Evolutionary conservation across 2,113 vertebrate species (phyloP).

Genomic region (Corydoras sp.): DNA sequence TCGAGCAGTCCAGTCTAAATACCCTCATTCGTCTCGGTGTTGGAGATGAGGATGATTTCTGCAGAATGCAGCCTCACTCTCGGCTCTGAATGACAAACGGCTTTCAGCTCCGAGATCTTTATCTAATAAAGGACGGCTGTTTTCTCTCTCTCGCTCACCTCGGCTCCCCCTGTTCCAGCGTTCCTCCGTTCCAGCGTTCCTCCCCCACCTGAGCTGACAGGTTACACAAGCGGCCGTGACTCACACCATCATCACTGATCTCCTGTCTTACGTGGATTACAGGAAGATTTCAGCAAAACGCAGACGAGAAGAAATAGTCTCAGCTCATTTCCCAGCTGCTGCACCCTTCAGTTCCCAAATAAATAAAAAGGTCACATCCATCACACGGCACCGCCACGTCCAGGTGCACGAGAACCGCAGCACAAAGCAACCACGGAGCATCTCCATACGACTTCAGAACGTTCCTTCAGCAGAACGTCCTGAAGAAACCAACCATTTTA

Average conservation of each 20-base stretch:
- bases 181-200: not conserved
- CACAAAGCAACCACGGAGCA: no score
- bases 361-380: no score
- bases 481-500: no score
- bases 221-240: slow-evolving; percentile 35
- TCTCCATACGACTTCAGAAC: no score
- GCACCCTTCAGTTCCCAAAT: not conserved
- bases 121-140: slow-evolving; percentile 32
- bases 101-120: slow-evolving; percentile 30
- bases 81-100: slow-evolving; percentile 19
- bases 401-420: no score
- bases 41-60: slow-evolving; percentile 33
- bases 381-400: no score
- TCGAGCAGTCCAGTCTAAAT: not conserved
- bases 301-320: slow-evolving; percentile 12
- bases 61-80: slow-evolving; percentile 15
- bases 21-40: slow-evolving; percentile 36
- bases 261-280: slow-evolving; percentile 18
- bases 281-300: not conserved
- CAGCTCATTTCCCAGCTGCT: slow-evolving; percentile 1
- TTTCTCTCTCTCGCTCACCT: slow-evolving; percentile 7
- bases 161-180: no score
- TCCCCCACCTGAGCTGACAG: slow-evolving; percentile 18
- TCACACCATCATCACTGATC: slow-evolving; percentile 20
- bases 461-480: no score